Evolutionary conservation across 2,113 vertebrate genomes (phyloP), one percentile per base, ranked within the genome.

Genomic region (Paratilapia polleni): DNA sequence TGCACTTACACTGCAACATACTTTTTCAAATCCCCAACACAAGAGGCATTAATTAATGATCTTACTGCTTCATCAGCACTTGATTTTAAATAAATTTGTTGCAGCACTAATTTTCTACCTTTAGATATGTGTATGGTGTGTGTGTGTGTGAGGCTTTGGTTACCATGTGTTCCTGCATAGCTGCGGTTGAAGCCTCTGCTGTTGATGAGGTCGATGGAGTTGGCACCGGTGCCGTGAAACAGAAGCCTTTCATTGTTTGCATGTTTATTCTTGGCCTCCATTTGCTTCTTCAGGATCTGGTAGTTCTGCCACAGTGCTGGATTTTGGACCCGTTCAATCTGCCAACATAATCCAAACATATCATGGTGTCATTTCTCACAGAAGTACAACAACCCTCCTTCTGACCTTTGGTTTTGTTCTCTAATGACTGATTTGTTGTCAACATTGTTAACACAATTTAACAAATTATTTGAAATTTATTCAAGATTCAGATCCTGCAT

Each of bases 281-380:
- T 93, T 4, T 88, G 59, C 43, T 88, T 89, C 87, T 98, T 99
- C 91, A 95, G 94, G 59, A 96, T 93, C 94, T 97, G 96, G 87
- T 98, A 99, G n/a, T 5, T 82, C 61, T 93, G 95, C 97, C 97
- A 98, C n/a, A 97, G 87, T 5, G 61, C 88, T 0, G 3, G 43
- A 63, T 97, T 99, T 87, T 99, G 98, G 68, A 99, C 82, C 34
- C 97, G 94, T 86, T 97, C 95, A 26, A 99, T 97, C 98, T 99
- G 89, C 8, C 68, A 80, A 92, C 57, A 91, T 84, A 87, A 70
- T 9, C 5, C 24, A 5, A 49, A 78, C 61, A 63, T 28, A 43
- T 13, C 15, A 61, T 0, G 13, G 58, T 1, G 13, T 56, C 36
- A 36, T 43, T 43, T 66, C 14, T 64, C 12, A 15, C 22, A 0